Conservation (phyloP, 2,888 invertebrate genomes). For the Icerya purchasi region DNA sequence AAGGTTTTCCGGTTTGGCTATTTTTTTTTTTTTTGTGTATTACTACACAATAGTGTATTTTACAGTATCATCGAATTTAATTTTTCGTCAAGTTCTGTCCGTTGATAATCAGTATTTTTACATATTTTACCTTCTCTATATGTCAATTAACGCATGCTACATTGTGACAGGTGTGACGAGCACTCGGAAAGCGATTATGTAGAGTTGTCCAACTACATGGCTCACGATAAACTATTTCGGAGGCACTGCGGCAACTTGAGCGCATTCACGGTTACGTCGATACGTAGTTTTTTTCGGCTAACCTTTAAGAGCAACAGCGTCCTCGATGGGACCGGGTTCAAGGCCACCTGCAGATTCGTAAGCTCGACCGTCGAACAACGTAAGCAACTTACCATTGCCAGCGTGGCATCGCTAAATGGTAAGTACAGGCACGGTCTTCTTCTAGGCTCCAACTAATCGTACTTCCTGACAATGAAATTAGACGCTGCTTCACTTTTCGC, state of each 20-base stretch:
- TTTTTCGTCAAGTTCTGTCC: too few relatives aligned
- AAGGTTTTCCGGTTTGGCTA: too few relatives aligned
- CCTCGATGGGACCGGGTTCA: conserved; percentile 83
- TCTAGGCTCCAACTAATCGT: too few relatives aligned
- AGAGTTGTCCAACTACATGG: conserved; percentile 85
- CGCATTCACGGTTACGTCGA: conserved; percentile 64
- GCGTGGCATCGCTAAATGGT: neutral
- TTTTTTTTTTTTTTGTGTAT: too few relatives aligned
- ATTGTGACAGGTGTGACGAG: conserved; percentile 62
- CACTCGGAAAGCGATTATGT: conserved; percentile 85
- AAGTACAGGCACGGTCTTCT: neutral
- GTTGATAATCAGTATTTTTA: too few relatives aligned
- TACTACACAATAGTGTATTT: too few relatives aligned
- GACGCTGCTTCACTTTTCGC: too few relatives aligned
- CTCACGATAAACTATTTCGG: conserved; percentile 69
- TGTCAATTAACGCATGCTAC: too few relatives aligned
- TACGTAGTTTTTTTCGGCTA: conserved; percentile 80
- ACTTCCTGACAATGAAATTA: too few relatives aligned
- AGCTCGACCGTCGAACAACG: conserved; percentile 38
- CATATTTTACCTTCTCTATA: too few relatives aligned
- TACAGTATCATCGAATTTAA: too few relatives aligned
- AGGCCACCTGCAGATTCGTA: conserved; percentile 71
- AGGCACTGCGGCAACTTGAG: conserved; percentile 70
- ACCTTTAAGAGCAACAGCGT: conserved; percentile 85
- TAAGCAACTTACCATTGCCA: neutral